Percentiles rank a stretch among this genome's conserved stretches.
Evolutionary conservation across 2,113 vertebrate species (phyloP).

Genomic region (Neolamprologus hecqui): DNA sequence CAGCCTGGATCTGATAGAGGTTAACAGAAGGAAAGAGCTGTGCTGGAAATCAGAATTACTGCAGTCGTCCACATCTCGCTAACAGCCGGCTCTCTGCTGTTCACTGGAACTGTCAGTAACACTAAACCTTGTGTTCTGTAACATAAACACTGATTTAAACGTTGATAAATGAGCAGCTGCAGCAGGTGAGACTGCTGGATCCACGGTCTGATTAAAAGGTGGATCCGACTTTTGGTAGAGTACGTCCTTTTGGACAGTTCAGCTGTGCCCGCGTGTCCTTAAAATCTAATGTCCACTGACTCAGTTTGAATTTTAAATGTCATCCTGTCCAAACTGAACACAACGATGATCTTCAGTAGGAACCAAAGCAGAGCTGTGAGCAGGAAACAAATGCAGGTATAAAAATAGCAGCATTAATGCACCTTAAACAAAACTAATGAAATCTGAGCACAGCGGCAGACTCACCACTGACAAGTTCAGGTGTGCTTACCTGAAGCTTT

Average conservation of each 20-base stretch:
- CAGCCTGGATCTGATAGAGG: background rate
- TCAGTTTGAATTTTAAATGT: background rate
- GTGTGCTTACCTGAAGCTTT: slow-evolving; percentile 37
- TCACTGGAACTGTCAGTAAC: background rate
- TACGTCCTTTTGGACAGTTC: background rate
- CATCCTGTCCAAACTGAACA: background rate
- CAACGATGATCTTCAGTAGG: background rate
- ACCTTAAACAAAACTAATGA: background rate
- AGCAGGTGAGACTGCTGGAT: background rate
- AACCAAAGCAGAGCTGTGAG: background rate
- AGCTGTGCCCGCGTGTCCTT: background rate
- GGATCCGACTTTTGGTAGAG: fast-evolving
- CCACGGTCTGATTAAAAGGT: fast-evolving
- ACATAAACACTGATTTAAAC: background rate
- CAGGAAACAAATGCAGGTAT: background rate
- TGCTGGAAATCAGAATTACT: background rate
- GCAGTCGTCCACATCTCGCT: background rate
- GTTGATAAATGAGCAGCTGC: background rate
- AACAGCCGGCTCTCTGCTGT: background rate
- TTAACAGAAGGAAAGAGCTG: background rate
- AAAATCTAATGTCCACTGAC: background rate
- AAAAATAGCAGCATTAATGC: fast-evolving
- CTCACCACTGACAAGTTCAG: background rate
- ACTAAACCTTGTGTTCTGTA: background rate
- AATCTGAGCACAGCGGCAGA: background rate